These are phyloP conservation scores for Aplodontia rufa DNA, from an alignment of 2,113 vertebrate species.

Conservation along the genomic window DNA sequence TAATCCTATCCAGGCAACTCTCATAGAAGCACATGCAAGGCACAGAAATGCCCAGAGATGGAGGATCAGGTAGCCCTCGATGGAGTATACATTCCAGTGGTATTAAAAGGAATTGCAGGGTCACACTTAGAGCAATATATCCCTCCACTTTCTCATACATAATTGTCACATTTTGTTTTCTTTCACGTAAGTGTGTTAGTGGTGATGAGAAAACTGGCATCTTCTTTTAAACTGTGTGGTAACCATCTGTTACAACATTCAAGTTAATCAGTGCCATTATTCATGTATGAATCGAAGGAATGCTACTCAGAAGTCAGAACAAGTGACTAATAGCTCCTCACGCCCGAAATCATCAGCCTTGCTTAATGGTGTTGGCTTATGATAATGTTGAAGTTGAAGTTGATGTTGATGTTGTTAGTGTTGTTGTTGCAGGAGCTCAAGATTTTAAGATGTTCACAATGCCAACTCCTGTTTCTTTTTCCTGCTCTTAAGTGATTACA, in stretches of 20 bases:
- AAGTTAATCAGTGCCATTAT: background rate
- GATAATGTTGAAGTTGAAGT: too few relatives aligned
- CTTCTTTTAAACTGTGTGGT: conserved; percentile 47
- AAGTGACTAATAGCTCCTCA: conserved; percentile 4
- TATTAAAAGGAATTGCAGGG: background rate
- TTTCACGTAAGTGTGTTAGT: background rate
- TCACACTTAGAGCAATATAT: background rate
- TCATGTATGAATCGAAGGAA: background rate
- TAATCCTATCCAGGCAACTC: accelerated
- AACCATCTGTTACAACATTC: background rate
- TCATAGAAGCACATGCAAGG: background rate
- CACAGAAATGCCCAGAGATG: background rate
- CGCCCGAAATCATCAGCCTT: background rate
- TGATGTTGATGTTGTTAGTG: background rate
- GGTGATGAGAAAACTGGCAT: background rate
- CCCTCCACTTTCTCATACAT: background rate
- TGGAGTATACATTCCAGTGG: too few relatives aligned
- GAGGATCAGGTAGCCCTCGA: background rate
- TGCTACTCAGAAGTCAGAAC: background rate
- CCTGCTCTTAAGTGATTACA: background rate
- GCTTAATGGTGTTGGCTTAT: background rate
- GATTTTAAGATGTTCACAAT: background rate
- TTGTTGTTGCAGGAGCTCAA: background rate
- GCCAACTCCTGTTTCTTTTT: background rate
- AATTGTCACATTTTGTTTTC: conserved; percentile 3